A percentile compares a stretch with the other conserved stretches of the same genome.
phyloP scores from a whole-genome alignment of 2,888 invertebrate species.

The Sminthurides aquaticus region DNA sequence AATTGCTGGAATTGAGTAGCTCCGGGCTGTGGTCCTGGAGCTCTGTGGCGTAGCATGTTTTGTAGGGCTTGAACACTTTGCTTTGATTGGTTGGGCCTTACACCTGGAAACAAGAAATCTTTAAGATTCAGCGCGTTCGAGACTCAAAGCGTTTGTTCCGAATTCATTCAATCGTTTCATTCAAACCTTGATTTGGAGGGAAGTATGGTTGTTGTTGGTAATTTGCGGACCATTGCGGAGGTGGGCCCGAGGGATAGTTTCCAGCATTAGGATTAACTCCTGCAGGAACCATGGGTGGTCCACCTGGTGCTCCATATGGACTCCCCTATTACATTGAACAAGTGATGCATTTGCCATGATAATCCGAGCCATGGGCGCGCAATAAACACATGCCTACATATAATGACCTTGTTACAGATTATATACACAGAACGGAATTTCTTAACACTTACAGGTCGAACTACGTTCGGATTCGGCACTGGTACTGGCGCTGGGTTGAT shows the following conservation, averaged over 20 bases:
- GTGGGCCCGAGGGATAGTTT: slow-evolving; percentile 39
- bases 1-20: slow-evolving; percentile 40
- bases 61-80: slow-evolving; percentile 73
- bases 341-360: too few relatives aligned
- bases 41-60: slow-evolving; percentile 71
- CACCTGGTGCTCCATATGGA: slow-evolving; percentile 32
- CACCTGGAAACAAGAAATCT: slow-evolving; percentile 31
- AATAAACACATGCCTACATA: slow-evolving; percentile 1
- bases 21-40: slow-evolving; percentile 49
- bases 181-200: slow-evolving; percentile 25
- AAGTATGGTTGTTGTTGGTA: slow-evolving; percentile 32
- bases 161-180: background rate
- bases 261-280: slow-evolving; percentile 33
- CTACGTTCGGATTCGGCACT: slow-evolving; percentile 19
- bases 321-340: slow-evolving; percentile 34
- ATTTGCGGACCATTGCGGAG: slow-evolving; percentile 36
- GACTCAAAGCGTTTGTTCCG: background rate
- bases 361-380: too few relatives aligned
- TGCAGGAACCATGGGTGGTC: slow-evolving; percentile 28
- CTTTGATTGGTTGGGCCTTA: slow-evolving; percentile 55
- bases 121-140: background rate
- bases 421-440: too few relatives aligned
- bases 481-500: slow-evolving; percentile 34
- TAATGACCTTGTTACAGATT: background rate
- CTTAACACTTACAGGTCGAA: slow-evolving; percentile 21